Percentiles rank a stretch among this genome's conserved stretches.
Conservation (phyloP, 2,113 vertebrate genomes). For the Cyrtonyx montezumae region DNA sequence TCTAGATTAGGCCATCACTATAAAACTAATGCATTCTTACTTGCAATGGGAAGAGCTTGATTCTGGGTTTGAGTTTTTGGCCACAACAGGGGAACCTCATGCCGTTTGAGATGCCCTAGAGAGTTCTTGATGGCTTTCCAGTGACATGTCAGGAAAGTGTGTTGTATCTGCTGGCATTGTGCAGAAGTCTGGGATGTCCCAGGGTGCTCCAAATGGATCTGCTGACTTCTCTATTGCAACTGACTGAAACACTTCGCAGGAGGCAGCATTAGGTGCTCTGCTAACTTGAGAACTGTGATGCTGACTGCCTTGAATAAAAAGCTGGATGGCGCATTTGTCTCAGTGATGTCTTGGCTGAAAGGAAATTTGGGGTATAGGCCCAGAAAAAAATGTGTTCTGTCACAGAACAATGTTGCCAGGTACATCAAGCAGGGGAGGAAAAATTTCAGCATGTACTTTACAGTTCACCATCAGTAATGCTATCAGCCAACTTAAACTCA, state of each 20-base stretch:
- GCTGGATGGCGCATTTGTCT: background rate
- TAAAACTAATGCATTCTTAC: background rate
- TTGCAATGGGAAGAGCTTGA: background rate
- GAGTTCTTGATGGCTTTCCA: background rate
- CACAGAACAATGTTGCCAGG: background rate
- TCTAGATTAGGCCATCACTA: background rate
- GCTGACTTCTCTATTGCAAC: slow-evolving; percentile 12
- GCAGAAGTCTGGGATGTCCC: background rate
- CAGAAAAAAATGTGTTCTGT: background rate
- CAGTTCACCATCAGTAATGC: background rate
- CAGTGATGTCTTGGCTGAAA: background rate
- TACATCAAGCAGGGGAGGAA: background rate
- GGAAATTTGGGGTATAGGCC: background rate
- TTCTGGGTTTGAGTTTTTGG: background rate
- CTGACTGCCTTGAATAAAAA: background rate
- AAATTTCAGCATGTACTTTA: background rate
- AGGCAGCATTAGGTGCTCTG: background rate
- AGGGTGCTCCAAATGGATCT: slow-evolving; percentile 20
- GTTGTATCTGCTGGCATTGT: background rate
- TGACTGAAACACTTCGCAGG: background rate
- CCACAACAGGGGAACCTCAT: background rate
- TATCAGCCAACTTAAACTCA: background rate
- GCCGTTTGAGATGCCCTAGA: background rate
- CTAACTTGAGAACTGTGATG: background rate
- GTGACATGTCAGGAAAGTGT: background rate